phyloP scores from a whole-genome alignment of 2,888 invertebrate species.

The Polydrusus cervinus region DNA sequence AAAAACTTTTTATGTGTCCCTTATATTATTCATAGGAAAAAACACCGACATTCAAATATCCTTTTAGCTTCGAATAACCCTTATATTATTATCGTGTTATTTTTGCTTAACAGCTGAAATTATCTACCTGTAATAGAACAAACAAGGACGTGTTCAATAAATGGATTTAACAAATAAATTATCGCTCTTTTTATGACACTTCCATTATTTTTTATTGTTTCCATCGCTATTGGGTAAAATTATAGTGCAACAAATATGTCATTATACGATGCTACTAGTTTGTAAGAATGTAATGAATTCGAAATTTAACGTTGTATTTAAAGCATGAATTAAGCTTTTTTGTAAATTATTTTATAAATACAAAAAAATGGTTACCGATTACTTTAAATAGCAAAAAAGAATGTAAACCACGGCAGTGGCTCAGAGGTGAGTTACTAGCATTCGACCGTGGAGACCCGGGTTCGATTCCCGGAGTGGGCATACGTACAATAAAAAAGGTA shows the following conservation, averaged over 20 bases:
- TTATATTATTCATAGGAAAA: too few relatives aligned
- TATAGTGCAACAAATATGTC: neutral
- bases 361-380: neutral
- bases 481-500: too few relatives aligned
- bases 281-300: neutral
- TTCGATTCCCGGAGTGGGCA: too few relatives aligned
- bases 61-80: too few relatives aligned
- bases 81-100: slow-evolving; percentile 19
- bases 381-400: too few relatives aligned
- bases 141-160: slow-evolving; percentile 37
- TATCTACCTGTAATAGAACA: slow-evolving; percentile 46
- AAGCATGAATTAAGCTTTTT: too few relatives aligned
- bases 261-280: neutral
- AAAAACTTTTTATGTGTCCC: too few relatives aligned
- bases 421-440: too few relatives aligned
- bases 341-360: neutral
- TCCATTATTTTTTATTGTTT: neutral
- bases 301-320: too few relatives aligned
- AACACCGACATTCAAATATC: too few relatives aligned
- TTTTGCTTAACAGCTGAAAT: slow-evolving; percentile 39
- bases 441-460: too few relatives aligned
- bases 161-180: slow-evolving; percentile 23
- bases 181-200: neutral
- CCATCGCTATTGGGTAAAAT: neutral
- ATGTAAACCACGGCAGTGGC: too few relatives aligned